These are phyloP conservation scores for Haemorhous mexicanus DNA, from an alignment of 2,113 vertebrate species.

Conservation along the genomic window DNA sequence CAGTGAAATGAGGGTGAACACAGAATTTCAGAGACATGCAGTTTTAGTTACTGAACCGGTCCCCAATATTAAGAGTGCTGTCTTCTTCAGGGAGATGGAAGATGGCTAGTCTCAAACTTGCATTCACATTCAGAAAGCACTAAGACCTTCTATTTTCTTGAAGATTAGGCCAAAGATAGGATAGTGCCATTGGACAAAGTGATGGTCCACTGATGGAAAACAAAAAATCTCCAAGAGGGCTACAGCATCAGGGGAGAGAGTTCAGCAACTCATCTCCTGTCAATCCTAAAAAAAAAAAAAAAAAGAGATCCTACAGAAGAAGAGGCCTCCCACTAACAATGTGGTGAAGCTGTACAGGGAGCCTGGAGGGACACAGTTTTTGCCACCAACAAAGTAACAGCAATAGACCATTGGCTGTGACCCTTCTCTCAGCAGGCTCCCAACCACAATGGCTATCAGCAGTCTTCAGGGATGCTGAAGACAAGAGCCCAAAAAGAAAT, in stretches of 20 bases:
- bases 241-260: background rate
- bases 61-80: background rate
- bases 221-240: background rate
- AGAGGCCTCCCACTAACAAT: background rate
- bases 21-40: background rate
- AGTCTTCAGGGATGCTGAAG: background rate
- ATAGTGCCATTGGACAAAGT: background rate
- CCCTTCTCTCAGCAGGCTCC: background rate
- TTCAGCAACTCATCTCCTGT: background rate
- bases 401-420: background rate
- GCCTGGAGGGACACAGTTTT: background rate
- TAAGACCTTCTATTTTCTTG: background rate
- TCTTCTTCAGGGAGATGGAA: background rate
- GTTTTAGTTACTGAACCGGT: background rate
- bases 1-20: background rate
- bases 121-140: background rate
- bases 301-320: background rate
- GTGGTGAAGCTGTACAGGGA: background rate
- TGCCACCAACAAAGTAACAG: background rate
- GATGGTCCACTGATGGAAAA: background rate
- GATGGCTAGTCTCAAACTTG: background rate
- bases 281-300: background rate
- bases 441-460: background rate
- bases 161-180: background rate
- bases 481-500: background rate